Base-by-base conservation (phyloP, 2,797 vertebrate species). In the Chaetophractus vellerosus region DNA sequence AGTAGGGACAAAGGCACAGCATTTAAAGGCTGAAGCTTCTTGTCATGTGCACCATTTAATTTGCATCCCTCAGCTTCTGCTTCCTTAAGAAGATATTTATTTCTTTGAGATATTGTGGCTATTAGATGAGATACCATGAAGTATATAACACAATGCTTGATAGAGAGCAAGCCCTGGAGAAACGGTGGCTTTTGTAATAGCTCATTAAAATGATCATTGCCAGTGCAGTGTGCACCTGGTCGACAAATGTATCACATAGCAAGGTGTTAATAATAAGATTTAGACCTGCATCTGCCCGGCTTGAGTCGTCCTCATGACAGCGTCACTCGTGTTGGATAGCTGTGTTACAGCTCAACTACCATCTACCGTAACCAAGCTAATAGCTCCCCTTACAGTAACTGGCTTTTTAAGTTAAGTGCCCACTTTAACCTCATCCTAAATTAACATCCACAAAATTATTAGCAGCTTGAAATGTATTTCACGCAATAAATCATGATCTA, bases 361-460 rank as follows among this genome's bases (percentile, higher is more conserved):
- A 15, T 52, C 9, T 52, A 16, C 50, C 12, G 15, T 16, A 52
- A 52, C 15, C 16, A 15, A 52, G 15, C 15, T 52, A 52, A 52
- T 52, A 15, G 3, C 16, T 52, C 9, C 15, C 50, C 5, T 52
- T 52, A 52, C 52, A 38, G 18, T 69, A 84, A 93, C 59, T 92
- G 80, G 83, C 41, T 95, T 84, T 71, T 93, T 84, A 94, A 95
- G 87, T 96, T 96, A 93, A 95, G 74, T 96, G 28, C 86, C 89
- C 94, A 41, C 71, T 78, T 18, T 71, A 84, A 83, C 59, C 28
- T 97, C 86, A 85, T 50, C 55, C 66, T 36, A 95, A 94, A 96
- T 95, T 57, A 88, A 95, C 86, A 68, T 68, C 75, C 78, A 57
- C 80, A 86, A 91, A 95, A 93, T 88, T 85, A 85, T 86, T 88